These are phyloP conservation scores for Pachliopta kotzebuea DNA, from an alignment of 2,888 invertebrate genomes.

Conservation along the genomic window DNA sequence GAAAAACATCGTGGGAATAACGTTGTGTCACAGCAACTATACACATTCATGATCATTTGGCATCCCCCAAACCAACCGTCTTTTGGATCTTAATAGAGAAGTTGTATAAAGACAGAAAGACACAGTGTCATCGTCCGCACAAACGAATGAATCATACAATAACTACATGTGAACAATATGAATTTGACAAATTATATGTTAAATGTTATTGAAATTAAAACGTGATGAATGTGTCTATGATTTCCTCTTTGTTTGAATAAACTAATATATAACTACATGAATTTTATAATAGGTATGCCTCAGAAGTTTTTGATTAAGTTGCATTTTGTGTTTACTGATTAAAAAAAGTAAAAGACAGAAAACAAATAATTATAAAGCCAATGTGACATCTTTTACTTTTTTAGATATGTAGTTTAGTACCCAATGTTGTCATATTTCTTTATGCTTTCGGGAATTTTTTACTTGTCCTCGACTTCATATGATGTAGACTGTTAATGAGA, in stretches of 20 bases:
- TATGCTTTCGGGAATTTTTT: no score
- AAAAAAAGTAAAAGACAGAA: not conserved
- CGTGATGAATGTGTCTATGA: not conserved
- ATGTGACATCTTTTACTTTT: not conserved
- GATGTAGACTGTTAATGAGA: no score
- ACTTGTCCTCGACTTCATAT: no score
- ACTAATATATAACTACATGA: not conserved
- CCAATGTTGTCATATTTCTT: no score
- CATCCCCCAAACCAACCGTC: no score
- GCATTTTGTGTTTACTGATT: not conserved
- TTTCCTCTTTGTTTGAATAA: not conserved
- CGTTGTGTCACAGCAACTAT: no score
- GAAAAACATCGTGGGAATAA: no score
- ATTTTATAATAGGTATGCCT: not conserved
- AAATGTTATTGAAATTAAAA: not conserved
- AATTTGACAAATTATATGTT: not conserved
- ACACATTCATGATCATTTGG: no score
- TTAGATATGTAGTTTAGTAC: not conserved
- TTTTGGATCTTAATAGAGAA: no score
- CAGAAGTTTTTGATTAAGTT: not conserved
- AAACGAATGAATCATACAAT: conserved; percentile 2
- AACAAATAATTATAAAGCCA: no score
- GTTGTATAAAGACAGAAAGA: no score
- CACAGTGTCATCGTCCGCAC: not conserved
- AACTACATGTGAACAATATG: conserved; percentile 2